phyloP scores from a whole-genome alignment of 2,888 invertebrate genomes.

The Mycalesis mineus region DNA sequence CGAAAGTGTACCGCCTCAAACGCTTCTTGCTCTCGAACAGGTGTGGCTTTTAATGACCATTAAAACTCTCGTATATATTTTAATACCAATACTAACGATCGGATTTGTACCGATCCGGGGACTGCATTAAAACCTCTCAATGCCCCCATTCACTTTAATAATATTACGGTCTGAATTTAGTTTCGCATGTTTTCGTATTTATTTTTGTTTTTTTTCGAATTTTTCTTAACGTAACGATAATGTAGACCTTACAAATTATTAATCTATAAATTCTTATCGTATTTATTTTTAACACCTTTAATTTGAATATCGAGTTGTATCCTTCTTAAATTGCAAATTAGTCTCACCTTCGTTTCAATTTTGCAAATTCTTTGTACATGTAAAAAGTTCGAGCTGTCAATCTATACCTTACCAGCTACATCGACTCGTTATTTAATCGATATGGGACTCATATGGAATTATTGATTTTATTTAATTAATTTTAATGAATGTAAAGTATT shows the following conservation, averaged over 20 bases:
- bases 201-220: neutral
- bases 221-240: constrained; percentile 10
- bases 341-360: neutral
- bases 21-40: constrained; percentile 61
- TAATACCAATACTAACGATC: constrained; percentile 29
- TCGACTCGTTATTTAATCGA: neutral
- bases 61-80: constrained; percentile 37
- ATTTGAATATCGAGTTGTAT: neutral
- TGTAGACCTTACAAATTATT: constrained; percentile 19
- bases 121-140: constrained; percentile 25
- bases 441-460: too few species aligned
- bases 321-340: neutral
- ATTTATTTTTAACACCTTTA: constrained; percentile 1
- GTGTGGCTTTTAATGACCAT: constrained; percentile 50
- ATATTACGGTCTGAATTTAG: constrained; percentile 17
- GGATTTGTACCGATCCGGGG: constrained; percentile 18
- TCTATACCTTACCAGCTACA: neutral
- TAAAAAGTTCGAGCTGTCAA: neutral
- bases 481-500: too few species aligned
- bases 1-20: constrained; percentile 65
- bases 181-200: constrained; percentile 16
- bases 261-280: constrained; percentile 2
- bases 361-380: neutral
- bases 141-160: constrained; percentile 16
- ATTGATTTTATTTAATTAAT: too few species aligned